Evolutionary conservation across 2,113 vertebrate genomes (phyloP).

Genomic region (Ceyx melanurus): DNA sequence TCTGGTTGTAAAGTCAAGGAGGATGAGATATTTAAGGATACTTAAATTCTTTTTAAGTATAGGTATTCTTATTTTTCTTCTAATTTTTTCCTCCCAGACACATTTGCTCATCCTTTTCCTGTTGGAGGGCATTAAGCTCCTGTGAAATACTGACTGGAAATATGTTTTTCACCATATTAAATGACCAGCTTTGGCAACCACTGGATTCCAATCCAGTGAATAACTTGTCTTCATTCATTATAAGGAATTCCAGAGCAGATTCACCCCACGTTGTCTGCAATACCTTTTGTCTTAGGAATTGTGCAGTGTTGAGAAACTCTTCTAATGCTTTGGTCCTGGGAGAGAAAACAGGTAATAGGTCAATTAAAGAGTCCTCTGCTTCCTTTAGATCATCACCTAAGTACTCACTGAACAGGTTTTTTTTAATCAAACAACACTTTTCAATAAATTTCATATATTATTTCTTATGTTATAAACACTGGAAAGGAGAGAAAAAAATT

Average conservation of each 20-base stretch:
- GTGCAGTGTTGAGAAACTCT: background rate
- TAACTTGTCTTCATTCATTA: background rate
- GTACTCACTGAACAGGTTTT: background rate
- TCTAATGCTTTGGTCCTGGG: background rate
- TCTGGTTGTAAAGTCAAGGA: background rate
- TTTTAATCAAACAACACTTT: background rate
- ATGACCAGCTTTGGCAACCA: constrained; percentile 4
- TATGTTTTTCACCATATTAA: background rate
- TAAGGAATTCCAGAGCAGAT: background rate
- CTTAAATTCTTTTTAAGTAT: background rate
- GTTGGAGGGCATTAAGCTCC: background rate
- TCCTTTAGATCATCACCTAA: background rate
- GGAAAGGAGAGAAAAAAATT: background rate
- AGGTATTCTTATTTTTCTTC: constrained; percentile 8
- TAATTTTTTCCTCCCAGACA: constrained; percentile 16
- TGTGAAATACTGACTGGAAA: constrained; percentile 12
- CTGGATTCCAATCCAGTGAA: constrained; percentile 45
- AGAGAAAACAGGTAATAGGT: background rate
- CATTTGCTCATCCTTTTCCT: constrained; percentile 36
- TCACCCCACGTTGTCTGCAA: background rate
- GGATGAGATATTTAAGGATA: background rate
- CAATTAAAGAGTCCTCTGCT: background rate
- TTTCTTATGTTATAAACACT: background rate
- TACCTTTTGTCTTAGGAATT: background rate
- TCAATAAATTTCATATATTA: background rate